A percentile compares a stretch with the other conserved stretches of the same genome.
phyloP scores from a whole-genome alignment of 2,797 vertebrate species.

The Fistularia tabacaria region DNA sequence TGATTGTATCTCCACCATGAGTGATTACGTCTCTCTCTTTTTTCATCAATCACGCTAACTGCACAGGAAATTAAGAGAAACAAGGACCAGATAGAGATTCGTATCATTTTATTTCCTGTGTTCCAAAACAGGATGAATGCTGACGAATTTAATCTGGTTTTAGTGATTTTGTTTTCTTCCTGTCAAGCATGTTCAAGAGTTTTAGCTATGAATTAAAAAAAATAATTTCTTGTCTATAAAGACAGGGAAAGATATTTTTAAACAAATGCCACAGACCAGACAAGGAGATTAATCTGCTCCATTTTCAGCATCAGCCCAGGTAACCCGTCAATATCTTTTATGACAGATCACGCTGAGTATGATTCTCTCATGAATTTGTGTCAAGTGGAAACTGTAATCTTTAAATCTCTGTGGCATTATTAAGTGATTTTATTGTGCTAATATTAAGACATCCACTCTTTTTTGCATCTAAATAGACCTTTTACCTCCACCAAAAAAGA shows the following conservation, averaged over 20 bases:
- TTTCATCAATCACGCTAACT: conserved; percentile 33
- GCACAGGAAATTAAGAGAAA: conserved; percentile 60
- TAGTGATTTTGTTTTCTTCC: too few species aligned
- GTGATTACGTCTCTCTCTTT: conserved; percentile 34
- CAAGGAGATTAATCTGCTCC: conserved; percentile 44
- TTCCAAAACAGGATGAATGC: conserved; percentile 3
- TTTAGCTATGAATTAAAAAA: conserved; percentile 14
- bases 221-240: conserved; percentile 30
- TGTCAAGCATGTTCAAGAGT: neutral
- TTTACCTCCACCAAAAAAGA: too few species aligned
- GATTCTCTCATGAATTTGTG: conserved; percentile 16
- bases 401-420: conserved; percentile 19
- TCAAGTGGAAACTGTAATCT: conserved; percentile 30
- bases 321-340: conserved; percentile 8
- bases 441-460: conserved; percentile 28
- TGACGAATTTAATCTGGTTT: conserved; percentile 19
- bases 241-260: conserved; percentile 18
- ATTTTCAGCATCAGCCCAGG: conserved; percentile 17
- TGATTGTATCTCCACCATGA: conserved; percentile 39
- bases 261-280: conserved; percentile 19
- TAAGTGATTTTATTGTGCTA: conserved; percentile 26
- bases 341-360: conserved; percentile 9
- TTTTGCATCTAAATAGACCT: too few species aligned
- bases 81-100: conserved; percentile 36
- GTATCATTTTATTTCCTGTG: conserved; percentile 23